These are phyloP conservation scores for Nomada lathburiana DNA, from an alignment of 2,888 invertebrate genomes.

Conservation along the genomic window DNA sequence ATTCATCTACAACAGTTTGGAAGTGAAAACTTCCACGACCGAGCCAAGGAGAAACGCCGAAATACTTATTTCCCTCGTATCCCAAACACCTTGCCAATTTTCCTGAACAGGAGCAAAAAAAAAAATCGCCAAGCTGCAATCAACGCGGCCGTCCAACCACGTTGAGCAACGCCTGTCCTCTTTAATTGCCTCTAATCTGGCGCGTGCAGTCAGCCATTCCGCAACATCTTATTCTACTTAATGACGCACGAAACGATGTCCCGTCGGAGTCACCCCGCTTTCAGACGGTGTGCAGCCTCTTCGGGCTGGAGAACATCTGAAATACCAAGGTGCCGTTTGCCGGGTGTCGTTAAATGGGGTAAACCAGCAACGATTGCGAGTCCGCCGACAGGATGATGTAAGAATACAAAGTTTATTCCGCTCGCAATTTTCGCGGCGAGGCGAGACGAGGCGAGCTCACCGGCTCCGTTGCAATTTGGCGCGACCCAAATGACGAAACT, in stretches of 20 bases:
- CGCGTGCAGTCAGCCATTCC: not conserved
- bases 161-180: too few species aligned
- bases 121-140: not conserved
- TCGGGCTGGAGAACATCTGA: not conserved
- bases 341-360: constrained; percentile 10
- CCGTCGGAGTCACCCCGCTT: not conserved
- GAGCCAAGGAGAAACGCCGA: too few species aligned
- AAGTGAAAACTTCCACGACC: too few species aligned
- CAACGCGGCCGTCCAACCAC: not conserved
- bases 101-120: too few species aligned
- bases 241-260: constrained; percentile 22
- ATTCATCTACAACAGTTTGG: too few species aligned
- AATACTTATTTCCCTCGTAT: too few species aligned
- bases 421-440: constrained; percentile 39
- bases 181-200: constrained; percentile 32
- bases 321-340: not conserved
- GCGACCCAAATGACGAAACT: constrained; percentile 71
- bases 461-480: constrained; percentile 60
- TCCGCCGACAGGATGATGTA: constrained; percentile 41
- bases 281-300: not conserved
- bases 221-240: constrained; percentile 22
- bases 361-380: constrained; percentile 31
- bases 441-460: constrained; percentile 10
- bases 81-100: too few species aligned
- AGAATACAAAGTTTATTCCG: constrained; percentile 60